These are phyloP conservation scores for Nomia melanderi DNA, from an alignment of 1,140 invertebrate genomes.

Conservation along the genomic window DNA sequence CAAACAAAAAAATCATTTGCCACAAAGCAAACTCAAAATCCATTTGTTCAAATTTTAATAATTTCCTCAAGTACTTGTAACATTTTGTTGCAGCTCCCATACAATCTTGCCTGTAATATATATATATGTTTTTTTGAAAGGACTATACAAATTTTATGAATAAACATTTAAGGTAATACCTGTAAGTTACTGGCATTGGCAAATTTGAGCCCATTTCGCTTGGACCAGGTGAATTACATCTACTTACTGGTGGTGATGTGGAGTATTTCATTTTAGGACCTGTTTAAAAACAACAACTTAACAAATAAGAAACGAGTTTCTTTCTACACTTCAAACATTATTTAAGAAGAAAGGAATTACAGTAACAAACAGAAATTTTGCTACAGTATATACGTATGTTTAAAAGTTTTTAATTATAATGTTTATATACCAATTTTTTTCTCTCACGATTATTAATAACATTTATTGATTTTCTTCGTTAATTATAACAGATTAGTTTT, in stretches of 20 bases:
- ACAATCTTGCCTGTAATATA: slow-evolving; percentile 83
- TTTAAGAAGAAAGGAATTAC: background rate
- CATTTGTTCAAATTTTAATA: slow-evolving; percentile 98
- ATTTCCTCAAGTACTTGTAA: slow-evolving; percentile 94
- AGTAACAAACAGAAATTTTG: slow-evolving; percentile 4
- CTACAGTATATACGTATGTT: no score
- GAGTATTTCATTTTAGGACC: slow-evolving; percentile 84
- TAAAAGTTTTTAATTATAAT: background rate
- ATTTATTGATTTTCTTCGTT: background rate
- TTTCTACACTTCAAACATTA: background rate
- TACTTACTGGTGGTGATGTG: slow-evolving; percentile 82
- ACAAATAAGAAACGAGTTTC: background rate
- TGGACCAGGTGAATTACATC: slow-evolving; percentile 77
- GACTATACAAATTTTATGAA: background rate
- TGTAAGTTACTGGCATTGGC: slow-evolving; percentile 79
- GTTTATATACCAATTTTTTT: background rate
- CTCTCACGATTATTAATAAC: background rate
- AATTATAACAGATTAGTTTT: background rate
- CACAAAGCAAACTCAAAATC: slow-evolving; percentile 99
- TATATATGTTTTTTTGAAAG: background rate
- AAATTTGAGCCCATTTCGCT: slow-evolving; percentile 73
- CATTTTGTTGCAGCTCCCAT: slow-evolving; percentile 94
- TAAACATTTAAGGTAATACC: slow-evolving; percentile 65
- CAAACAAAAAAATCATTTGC: slow-evolving; percentile 99
- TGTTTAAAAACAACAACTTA: slow-evolving; percentile 7